Evolutionary conservation across 1,140 invertebrate genomes (phyloP), one percentile per base, ranked within the genome.

Genomic region (Lepidotrigona ventralis): DNA sequence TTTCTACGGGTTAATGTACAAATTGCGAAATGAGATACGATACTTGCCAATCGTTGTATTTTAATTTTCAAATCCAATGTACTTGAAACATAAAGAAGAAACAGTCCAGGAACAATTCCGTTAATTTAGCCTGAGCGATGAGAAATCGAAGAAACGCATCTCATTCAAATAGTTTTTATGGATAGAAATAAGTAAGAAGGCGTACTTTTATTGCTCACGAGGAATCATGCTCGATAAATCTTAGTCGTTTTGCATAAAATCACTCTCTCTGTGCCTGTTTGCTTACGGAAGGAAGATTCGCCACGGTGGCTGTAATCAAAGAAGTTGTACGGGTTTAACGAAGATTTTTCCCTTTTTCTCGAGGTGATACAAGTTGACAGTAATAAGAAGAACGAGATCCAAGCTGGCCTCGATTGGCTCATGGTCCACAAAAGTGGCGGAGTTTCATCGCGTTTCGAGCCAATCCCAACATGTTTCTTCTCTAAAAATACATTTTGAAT

Each of bases 401-500:
- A 73, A 68, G 73, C 73, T 53, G 53, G 51, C n/a, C 68, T 79
- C 69, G 72, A 91, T 91, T 91, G 90, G 91, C 81, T 84, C 71
- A 17, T 66, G 39, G 75, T 46, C 66, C 58, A 76, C 74, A 69
- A 87, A 75, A 81, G 84, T 87, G 91, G 91, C 90, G 91, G 87
- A 85, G 90, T 91, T 89, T 86, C 83, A 71, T 79, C 60, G 33
- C 29, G 66, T 81, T 85, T 76, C 68, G 77, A 85, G 71, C 91
- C 91, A 92, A 92, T 91, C 66, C 70, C 46, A 23, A 63, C 69
- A 79, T 83, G 56, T 83, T 74, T 58, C 66, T 72, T 29, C 70
- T 73, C 90, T 91, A 92, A 92, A 91, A 92, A 92, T 92, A 91
- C 64, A 88, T 87, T 89, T 90, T 84, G 85, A 90, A 90, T 91